phyloP scores from a whole-genome alignment of 2,888 invertebrate genomes.

The Tenthredo mesomela region DNA sequence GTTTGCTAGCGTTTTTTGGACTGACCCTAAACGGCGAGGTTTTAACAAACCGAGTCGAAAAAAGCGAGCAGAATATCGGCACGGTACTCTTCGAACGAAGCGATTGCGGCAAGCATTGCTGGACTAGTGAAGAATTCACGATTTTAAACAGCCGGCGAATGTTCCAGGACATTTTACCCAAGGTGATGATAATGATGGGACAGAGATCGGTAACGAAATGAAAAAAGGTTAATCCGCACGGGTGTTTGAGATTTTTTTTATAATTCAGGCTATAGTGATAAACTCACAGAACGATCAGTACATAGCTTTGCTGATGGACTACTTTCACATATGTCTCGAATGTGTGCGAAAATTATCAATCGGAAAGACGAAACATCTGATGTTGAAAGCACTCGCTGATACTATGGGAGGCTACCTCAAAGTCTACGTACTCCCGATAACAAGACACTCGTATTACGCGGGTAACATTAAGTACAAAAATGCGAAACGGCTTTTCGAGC shows the following conservation, averaged over 20 bases:
- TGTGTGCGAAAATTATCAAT: slow-evolving; percentile 67
- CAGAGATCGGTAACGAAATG: background rate
- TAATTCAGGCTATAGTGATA: slow-evolving; percentile 65
- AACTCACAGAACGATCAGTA: slow-evolving; percentile 69
- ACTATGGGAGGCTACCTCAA: slow-evolving; percentile 83
- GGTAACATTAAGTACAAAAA: slow-evolving; percentile 81
- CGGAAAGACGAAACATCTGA: slow-evolving; percentile 70
- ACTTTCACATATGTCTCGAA: slow-evolving; percentile 71
- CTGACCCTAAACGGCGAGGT: slow-evolving; percentile 2
- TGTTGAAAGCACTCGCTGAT: slow-evolving; percentile 78
- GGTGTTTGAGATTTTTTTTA: background rate
- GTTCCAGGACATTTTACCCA: slow-evolving; percentile 73
- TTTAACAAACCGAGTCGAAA: background rate
- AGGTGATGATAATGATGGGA: slow-evolving; percentile 61
- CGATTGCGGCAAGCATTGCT: slow-evolving; percentile 67
- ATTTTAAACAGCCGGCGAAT: slow-evolving; percentile 69
- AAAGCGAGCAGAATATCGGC: slow-evolving; percentile 67
- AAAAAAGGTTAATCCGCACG: background rate
- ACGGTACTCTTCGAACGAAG: slow-evolving; percentile 71
- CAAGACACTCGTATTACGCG: slow-evolving; percentile 83
- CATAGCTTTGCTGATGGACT: slow-evolving; percentile 71
- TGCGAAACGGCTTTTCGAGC: slow-evolving; percentile 79
- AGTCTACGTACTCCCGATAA: slow-evolving; percentile 81
- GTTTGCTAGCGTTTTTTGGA: background rate
- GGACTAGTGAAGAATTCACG: slow-evolving; percentile 70